These are phyloP conservation scores for Porphyrio hochstetteri DNA, from an alignment of 2,113 vertebrate genomes.

Conservation along the genomic window DNA sequence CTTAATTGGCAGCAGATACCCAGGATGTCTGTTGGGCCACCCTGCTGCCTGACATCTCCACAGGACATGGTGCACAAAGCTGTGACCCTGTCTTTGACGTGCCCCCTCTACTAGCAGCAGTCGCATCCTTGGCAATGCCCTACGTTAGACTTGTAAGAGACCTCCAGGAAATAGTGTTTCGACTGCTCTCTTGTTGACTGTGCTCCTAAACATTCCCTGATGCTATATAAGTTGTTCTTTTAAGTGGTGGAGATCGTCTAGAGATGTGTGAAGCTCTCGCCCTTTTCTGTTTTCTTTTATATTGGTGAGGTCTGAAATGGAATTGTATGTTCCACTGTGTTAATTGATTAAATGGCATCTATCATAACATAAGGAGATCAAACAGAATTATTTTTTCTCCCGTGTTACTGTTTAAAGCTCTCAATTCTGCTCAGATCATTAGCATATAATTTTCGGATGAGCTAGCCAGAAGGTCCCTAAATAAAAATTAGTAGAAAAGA, in stretches of 20 bases:
- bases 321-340: background rate
- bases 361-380: constrained; percentile 51
- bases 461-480: constrained; percentile 46
- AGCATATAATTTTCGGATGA: constrained; percentile 19
- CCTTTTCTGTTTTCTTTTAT: background rate
- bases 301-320: background rate
- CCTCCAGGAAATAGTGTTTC: background rate
- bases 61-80: background rate
- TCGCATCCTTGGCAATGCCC: background rate
- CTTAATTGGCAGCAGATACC: background rate
- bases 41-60: background rate
- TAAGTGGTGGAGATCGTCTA: background rate
- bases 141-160: background rate
- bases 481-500: constrained; percentile 52
- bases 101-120: background rate
- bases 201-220: background rate
- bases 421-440: constrained; percentile 1
- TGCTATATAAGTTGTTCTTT: background rate
- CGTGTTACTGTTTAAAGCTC: background rate
- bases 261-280: background rate
- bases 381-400: constrained; percentile 14
- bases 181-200: background rate
- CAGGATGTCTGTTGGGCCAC: background rate
- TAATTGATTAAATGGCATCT: constrained; percentile 45
- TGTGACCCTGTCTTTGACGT: background rate